Base-by-base conservation (phyloP, 2,797 vertebrate species). In the Xenopus petersii region DNA sequence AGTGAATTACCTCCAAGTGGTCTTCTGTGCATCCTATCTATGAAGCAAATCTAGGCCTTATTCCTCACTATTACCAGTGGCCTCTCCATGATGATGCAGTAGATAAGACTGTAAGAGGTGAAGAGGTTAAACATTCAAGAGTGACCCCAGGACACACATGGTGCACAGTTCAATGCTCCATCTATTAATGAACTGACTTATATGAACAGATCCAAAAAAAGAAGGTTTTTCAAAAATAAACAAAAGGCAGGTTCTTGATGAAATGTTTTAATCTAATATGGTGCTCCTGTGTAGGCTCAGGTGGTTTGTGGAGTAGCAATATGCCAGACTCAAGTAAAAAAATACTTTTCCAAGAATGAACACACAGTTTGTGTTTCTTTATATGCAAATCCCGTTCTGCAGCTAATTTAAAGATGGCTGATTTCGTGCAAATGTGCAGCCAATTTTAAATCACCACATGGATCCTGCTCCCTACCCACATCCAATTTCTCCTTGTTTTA, bases 371-470 rank as follows among this genome's bases (percentile, higher is more conserved):
- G 13, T 49, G 42, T 69, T 58, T 65, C 42, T 60, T 26, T 60
- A 21, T 24, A 24, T 60, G 17, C 17, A 60, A 60, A 17, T 46
- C 17, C 9, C 6, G n/a, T 46, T 46, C 46, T 46, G 55, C 17
- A 60, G 47, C 21, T 70, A 49, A 61, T 70, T 70, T 60, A 74
- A 74, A 79, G 17, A 74, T 70, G 71, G 67, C 55, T 17, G 66
- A 13, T 51, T 21, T 24, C 64, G 76, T 73, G 61, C 76, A 70
- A 64, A 74, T 63, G 16, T 69, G 67, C 61, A 74, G 76, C 76
- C 71, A 74, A n/a, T 54, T 79, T 70, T 74, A 70, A 74, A 74
- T 17, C 51, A 42, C n/a, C 16, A 61, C 13, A 42, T 63, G 59
- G 33, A 49, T 73, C 59, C 60, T 47, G 48, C 51, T 12, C 15